Conservation (phyloP, 2,888 invertebrate species). For the Macrosiphum euphorbiae region DNA sequence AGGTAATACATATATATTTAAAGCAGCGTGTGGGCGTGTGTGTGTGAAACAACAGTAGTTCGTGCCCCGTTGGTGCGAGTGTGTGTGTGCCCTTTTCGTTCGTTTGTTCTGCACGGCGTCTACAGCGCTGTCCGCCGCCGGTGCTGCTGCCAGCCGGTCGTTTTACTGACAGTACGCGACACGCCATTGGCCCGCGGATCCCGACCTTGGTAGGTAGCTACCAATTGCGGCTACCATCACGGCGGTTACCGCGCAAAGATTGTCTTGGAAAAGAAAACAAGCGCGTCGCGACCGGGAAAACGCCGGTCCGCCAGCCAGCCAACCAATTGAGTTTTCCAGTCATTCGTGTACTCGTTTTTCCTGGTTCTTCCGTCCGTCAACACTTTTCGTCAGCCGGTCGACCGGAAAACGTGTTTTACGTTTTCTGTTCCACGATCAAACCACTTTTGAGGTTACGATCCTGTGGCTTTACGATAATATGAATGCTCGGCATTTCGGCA, state of each 20-base stretch:
- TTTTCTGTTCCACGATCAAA: not conserved
- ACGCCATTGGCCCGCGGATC: not conserved
- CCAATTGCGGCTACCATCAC: not conserved
- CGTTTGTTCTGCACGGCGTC: slow-evolving; percentile 2
- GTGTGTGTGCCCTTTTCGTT: slow-evolving; percentile 27
- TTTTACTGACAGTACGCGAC: not conserved
- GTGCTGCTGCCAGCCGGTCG: not conserved
- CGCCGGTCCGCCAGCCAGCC: not conserved
- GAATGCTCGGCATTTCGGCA: not conserved
- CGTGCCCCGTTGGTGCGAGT: not conserved
- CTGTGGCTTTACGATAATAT: not conserved
- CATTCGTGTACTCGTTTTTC: not conserved
- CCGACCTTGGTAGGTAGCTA: not conserved
- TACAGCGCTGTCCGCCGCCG: not conserved
- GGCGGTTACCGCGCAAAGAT: not conserved
- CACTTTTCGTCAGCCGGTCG: not conserved
- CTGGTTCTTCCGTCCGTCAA: not conserved
- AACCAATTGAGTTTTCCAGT: not conserved
- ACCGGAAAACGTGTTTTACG: not conserved
- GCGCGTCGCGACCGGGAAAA: not conserved
- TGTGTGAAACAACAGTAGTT: not conserved
- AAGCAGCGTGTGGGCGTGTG: not conserved
- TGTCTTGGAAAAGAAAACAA: slow-evolving; percentile 56
- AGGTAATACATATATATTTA: not conserved
- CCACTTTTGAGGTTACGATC: slow-evolving; percentile 14